phyloP scores from a whole-genome alignment of 2,888 invertebrate genomes.

The Andrena camellia region DNA sequence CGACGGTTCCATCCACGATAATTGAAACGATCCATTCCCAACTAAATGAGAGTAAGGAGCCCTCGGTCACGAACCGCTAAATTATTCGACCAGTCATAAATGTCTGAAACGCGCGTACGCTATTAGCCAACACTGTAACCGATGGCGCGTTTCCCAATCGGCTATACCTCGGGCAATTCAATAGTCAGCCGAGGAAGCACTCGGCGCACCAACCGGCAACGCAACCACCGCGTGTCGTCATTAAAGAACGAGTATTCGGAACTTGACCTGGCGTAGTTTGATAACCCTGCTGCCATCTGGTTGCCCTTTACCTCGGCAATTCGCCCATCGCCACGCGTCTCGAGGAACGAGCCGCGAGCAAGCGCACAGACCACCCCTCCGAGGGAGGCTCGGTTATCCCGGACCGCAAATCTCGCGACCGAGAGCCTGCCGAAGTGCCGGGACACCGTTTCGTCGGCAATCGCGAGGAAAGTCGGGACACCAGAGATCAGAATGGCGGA shows the following conservation, averaged over 20 bases:
- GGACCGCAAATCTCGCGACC: conserved; percentile 21
- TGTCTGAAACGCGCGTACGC: conserved; percentile 20
- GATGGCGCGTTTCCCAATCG: neutral
- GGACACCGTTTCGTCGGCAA: conserved; percentile 56
- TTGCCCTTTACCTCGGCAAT: conserved; percentile 42
- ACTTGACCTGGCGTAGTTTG: conserved; percentile 1
- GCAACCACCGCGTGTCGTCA: neutral
- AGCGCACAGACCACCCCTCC: conserved; percentile 33
- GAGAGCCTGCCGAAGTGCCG: conserved; percentile 43
- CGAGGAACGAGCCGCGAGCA: conserved; percentile 50
- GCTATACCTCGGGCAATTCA: too few species aligned
- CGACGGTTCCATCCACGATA: conserved; percentile 52
- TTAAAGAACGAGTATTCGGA: neutral
- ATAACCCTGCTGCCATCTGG: conserved; percentile 73
- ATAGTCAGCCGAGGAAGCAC: too few species aligned
- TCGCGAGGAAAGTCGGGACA: conserved; percentile 60
- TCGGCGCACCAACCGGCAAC: neutral
- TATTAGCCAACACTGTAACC: conserved; percentile 17
- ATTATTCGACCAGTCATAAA: conserved; percentile 51
- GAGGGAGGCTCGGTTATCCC: too few species aligned
- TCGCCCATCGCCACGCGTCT: conserved; percentile 29
- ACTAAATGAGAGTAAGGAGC: conserved; percentile 44
- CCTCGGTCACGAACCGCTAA: conserved; percentile 63
- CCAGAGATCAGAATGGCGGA: neutral
- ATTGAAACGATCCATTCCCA: conserved; percentile 68